phyloP scores from a whole-genome alignment of 2,888 invertebrate genomes.

The Synergus gifuensis region DNA sequence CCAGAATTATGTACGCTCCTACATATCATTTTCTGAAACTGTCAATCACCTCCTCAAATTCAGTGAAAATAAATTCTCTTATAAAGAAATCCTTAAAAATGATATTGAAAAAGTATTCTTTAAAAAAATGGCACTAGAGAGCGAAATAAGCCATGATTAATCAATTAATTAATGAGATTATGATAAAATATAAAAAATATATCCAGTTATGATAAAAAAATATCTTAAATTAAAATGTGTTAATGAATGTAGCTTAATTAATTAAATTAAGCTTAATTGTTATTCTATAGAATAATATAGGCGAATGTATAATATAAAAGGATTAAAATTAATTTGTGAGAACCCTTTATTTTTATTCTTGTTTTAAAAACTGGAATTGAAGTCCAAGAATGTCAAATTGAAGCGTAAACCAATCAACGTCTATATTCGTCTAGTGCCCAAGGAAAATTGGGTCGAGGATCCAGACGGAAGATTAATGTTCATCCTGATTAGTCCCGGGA shows the following conservation, averaged over 20 bases:
- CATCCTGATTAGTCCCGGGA: constrained; percentile 73
- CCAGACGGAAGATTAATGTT: constrained; percentile 75
- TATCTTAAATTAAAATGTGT: too few species aligned
- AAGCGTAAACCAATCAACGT: constrained; percentile 73
- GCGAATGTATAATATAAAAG: neutral
- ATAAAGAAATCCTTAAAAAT: neutral
- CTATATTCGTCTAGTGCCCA: constrained; percentile 64
- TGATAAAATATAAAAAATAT: too few species aligned
- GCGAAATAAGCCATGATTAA: too few species aligned
- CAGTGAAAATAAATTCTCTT: neutral
- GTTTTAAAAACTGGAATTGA: neutral
- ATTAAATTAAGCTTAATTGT: too few species aligned
- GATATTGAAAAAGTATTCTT: neutral
- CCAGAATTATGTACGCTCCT: constrained; percentile 20
- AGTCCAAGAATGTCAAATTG: constrained; percentile 57
- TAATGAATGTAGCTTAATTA: too few species aligned
- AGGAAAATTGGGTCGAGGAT: constrained; percentile 75
- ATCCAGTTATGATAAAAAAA: too few species aligned
- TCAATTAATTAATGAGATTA: too few species aligned
- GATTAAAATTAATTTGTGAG: neutral
- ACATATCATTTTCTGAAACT: neutral
- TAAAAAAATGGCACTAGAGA: too few species aligned
- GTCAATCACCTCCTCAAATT: constrained; percentile 6
- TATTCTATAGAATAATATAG: too few species aligned
- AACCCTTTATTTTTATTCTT: neutral